Conservation (phyloP, 2,888 invertebrate species). For the Eupithecia subumbrata region DNA sequence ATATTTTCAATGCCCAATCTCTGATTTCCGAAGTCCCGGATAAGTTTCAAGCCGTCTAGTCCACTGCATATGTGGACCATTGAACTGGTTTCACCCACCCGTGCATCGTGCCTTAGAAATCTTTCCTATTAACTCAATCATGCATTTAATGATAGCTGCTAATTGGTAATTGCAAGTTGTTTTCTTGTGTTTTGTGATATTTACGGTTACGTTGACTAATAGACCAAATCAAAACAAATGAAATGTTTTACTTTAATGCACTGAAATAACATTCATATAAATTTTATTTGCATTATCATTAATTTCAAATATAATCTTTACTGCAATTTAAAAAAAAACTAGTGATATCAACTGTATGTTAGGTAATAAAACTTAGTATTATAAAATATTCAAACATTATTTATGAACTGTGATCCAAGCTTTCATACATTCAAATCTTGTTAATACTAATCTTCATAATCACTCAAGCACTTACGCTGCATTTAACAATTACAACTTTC, state of each 20-base stretch:
- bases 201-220: not conserved
- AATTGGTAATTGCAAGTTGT: slow-evolving; percentile 51
- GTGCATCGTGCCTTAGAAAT: slow-evolving; percentile 53
- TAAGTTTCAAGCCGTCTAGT: slow-evolving; percentile 76
- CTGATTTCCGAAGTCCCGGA: slow-evolving; percentile 60
- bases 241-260: not conserved
- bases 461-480: not conserved
- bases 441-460: not conserved
- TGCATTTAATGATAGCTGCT: slow-evolving; percentile 71
- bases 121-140: slow-evolving; percentile 80
- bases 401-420: not conserved
- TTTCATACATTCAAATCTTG: not conserved
- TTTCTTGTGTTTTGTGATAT: slow-evolving; percentile 23
- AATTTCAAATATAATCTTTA: not conserved
- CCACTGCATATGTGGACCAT: slow-evolving; percentile 79
- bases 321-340: not conserved
- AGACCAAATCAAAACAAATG: not conserved
- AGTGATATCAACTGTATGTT: not conserved
- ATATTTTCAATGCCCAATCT: not conserved
- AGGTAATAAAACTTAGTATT: not conserved
- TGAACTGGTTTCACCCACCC: slow-evolving; percentile 80
- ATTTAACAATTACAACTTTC: slow-evolving; percentile 40
- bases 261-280: not conserved
- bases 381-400: not conserved
- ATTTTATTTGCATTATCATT: not conserved